Conservation (phyloP, 2,888 invertebrate species). For the Campaea margaritaria region DNA sequence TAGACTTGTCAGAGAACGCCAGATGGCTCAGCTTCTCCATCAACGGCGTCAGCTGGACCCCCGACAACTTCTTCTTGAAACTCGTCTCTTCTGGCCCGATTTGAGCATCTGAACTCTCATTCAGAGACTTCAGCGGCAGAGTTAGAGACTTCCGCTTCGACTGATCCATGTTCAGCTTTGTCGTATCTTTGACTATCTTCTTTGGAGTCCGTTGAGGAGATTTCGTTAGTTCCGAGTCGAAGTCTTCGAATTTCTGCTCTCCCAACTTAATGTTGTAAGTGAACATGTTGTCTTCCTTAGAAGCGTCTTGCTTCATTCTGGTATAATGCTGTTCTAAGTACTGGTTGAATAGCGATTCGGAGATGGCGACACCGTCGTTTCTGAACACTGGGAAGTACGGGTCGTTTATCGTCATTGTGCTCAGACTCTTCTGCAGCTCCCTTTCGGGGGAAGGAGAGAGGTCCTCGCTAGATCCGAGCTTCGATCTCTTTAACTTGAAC, state of each 20-base stretch:
- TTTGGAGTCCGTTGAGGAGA: slow-evolving; percentile 78
- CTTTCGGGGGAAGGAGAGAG: slow-evolving; percentile 60
- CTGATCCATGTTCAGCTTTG: slow-evolving; percentile 67
- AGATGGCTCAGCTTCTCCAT: slow-evolving; percentile 93
- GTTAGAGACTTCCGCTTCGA: slow-evolving; percentile 86
- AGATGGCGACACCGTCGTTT: slow-evolving; percentile 89
- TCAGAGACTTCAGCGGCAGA: slow-evolving; percentile 89
- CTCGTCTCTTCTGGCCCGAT: slow-evolving; percentile 65
- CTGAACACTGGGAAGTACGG: slow-evolving; percentile 92
- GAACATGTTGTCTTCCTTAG: slow-evolving; percentile 75
- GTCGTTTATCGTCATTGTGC: slow-evolving; percentile 90
- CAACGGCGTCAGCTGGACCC: slow-evolving; percentile 91
- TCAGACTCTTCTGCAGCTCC: slow-evolving; percentile 65
- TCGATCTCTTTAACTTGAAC: slow-evolving; percentile 73
- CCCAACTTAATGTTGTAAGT: slow-evolving; percentile 70
- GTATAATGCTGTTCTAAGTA: slow-evolving; percentile 88
- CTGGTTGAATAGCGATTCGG: slow-evolving; percentile 89
- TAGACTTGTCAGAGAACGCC: slow-evolving; percentile 88
- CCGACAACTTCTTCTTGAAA: slow-evolving; percentile 85
- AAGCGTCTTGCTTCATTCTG: slow-evolving; percentile 76
- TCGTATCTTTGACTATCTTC: slow-evolving; percentile 65
- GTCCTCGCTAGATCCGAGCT: slow-evolving; percentile 60
- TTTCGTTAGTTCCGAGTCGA: slow-evolving; percentile 74
- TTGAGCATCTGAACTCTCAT: slow-evolving; percentile 72
- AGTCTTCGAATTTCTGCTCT: slow-evolving; percentile 78